phyloP scores from a whole-genome alignment of 2,113 vertebrate species.

The Eonycteris spelaea region DNA sequence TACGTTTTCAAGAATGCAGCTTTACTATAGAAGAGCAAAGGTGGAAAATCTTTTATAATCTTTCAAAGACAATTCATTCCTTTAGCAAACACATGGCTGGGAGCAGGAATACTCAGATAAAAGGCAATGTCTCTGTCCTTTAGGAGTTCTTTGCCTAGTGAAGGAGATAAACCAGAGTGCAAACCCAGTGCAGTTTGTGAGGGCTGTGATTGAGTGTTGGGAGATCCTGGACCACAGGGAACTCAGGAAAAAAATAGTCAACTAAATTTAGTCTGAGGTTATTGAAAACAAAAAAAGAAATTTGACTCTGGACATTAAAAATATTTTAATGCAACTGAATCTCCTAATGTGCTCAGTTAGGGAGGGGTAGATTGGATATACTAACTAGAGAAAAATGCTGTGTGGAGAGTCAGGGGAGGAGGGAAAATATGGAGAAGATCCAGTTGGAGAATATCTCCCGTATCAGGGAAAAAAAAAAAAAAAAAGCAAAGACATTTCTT shows the following conservation, averaged over 20 bases:
- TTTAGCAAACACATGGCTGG: slow-evolving; percentile 39
- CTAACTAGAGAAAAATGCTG: neutral
- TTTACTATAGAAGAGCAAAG: slow-evolving; percentile 31
- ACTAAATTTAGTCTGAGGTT: neutral
- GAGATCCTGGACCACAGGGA: neutral
- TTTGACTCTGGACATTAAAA: slow-evolving; percentile 11
- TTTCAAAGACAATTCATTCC: slow-evolving; percentile 40
- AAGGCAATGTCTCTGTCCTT: neutral
- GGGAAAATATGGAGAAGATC: neutral
- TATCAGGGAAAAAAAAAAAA: neutral
- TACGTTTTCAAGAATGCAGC: slow-evolving; percentile 35
- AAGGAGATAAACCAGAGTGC: neutral
- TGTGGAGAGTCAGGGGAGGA: neutral
- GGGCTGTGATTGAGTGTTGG: neutral
- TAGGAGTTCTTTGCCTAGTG: neutral
- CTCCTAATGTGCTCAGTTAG: neutral
- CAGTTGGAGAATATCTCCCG: neutral
- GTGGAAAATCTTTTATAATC: slow-evolving; percentile 51
- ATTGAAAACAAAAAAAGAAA: slow-evolving; percentile 16
- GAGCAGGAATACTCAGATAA: neutral
- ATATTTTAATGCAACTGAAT: neutral
- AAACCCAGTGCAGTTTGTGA: neutral
- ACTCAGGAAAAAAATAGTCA: neutral
- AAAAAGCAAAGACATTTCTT: neutral
- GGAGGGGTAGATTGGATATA: neutral